Conservation (phyloP, 2,888 invertebrate genomes). For the Brassicogethes aeneus region DNA sequence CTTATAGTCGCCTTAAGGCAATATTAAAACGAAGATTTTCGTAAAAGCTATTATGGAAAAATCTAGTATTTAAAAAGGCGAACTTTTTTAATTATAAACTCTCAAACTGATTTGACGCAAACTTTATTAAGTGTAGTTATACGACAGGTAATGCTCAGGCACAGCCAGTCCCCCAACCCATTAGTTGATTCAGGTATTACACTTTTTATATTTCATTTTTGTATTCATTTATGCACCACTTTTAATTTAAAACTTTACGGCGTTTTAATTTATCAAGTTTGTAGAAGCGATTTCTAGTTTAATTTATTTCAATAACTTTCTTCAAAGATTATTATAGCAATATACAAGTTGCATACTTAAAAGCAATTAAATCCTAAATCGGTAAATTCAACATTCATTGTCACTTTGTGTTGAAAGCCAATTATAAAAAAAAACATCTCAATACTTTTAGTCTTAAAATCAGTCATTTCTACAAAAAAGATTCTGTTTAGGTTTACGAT, state of each 20-base stretch:
- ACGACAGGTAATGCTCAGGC: constrained; percentile 11
- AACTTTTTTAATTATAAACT: constrained; percentile 33
- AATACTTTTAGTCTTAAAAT: too few species aligned
- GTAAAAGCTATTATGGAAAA: too few species aligned
- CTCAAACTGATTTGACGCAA: constrained; percentile 27
- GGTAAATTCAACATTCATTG: too few species aligned
- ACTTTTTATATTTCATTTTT: constrained; percentile 1
- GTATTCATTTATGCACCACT: constrained; percentile 1
- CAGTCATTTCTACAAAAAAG: too few species aligned
- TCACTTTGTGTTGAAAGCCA: too few species aligned
- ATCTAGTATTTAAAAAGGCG: constrained; percentile 13
- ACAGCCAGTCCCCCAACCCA: constrained; percentile 1
- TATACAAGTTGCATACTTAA: too few species aligned
- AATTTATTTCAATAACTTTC: background rate
- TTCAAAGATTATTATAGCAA: too few species aligned
- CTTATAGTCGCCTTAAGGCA: too few species aligned
- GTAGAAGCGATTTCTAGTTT: background rate
- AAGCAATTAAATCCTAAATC: too few species aligned
- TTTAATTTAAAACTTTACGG: background rate
- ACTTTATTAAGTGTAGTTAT: constrained; percentile 22
- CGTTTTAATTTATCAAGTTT: constrained; percentile 1
- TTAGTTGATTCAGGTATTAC: constrained; percentile 1
- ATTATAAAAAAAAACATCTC: too few species aligned
- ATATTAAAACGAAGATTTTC: too few species aligned
- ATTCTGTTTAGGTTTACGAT: too few species aligned